A percentile compares a stretch with the other conserved stretches of the same genome.
These are phyloP conservation scores for Campaea margaritaria DNA, from an alignment of 2,888 invertebrate genomes.

Conservation along the genomic window DNA sequence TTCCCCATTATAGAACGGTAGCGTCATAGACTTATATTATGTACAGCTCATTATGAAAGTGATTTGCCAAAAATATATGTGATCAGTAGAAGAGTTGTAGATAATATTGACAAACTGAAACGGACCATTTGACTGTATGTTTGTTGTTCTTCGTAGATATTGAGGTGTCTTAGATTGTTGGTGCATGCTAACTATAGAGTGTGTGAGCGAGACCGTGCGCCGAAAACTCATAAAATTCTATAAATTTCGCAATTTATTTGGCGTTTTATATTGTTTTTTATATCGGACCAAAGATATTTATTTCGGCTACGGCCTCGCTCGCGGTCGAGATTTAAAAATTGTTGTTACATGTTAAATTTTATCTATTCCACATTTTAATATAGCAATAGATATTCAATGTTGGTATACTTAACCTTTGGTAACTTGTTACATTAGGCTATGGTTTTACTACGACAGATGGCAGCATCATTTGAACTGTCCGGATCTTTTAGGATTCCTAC, in stretches of 20 bases:
- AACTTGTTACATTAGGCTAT: constrained; percentile 38
- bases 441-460: constrained; percentile 17
- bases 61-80: constrained; percentile 82
- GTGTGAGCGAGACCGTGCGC: constrained; percentile 57
- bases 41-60: constrained; percentile 65
- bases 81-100: constrained; percentile 68
- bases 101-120: constrained; percentile 66
- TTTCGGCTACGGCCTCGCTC: constrained; percentile 56
- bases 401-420: constrained; percentile 46
- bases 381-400: constrained; percentile 56
- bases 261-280: constrained; percentile 46
- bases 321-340: constrained; percentile 59
- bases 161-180: constrained; percentile 81
- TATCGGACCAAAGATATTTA: constrained; percentile 67
- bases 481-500: neutral
- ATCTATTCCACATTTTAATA: constrained; percentile 66
- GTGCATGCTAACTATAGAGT: constrained; percentile 70
- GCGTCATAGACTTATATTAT: constrained; percentile 35
- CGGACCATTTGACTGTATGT: constrained; percentile 79
- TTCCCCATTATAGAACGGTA: constrained; percentile 20
- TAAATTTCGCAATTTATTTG: constrained; percentile 25
- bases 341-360: constrained; percentile 78
- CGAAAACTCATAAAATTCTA: constrained; percentile 36
- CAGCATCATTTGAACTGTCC: neutral
- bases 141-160: constrained; percentile 76